Evolutionary conservation across 2,113 vertebrate genomes (phyloP), one percentile per base, ranked within the genome.

Genomic region (Strix uralensis): DNA sequence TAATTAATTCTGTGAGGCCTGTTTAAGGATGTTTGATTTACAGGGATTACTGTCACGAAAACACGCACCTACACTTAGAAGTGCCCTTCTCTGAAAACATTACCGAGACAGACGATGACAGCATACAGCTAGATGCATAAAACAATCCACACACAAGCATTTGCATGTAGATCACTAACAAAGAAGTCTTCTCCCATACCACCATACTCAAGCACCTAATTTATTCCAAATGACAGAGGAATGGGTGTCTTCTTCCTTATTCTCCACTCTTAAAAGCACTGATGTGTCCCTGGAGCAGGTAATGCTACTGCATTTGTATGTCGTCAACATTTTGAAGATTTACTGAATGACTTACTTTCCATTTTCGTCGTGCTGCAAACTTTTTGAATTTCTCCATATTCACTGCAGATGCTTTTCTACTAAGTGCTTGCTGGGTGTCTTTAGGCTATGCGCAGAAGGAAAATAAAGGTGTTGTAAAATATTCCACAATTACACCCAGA

Each of bases 371-470:
- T 81, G 99, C 99, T 86, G 99, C 99, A 73, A 99, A 99, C 98
- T 99, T 99, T 92, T 99, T 99, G 94, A 99, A 99, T 97, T 99
- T 99, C 71, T 99, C 99, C 99, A 99, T 99, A 97, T 99, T 99
- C 85, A 99, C 99, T 20, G 99, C 99, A 1, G 99, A 99, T 78
- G 99, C 99, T 97, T 99, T 99, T 92, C 99, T 98, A 89, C 99
- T 99, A 85, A 99, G 98, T 22, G 98, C 99, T 94, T 99, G 99
- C 63, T 98, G 99, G 9, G 99, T 99, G 97, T 99, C 99, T 98
- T 99, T 99, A 91, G 99, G 99, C 99, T 99, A 97, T 44, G 73
- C 54, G 5, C 30, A 96, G 91, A 94, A 72, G 11, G 34, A 88
- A 92, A 90, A 93, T 15, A 81, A 52, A 86, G 34, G 22, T 13